Evolutionary conservation across 2,888 invertebrate species (phyloP).

Genomic region (Leucophenga montana): DNA sequence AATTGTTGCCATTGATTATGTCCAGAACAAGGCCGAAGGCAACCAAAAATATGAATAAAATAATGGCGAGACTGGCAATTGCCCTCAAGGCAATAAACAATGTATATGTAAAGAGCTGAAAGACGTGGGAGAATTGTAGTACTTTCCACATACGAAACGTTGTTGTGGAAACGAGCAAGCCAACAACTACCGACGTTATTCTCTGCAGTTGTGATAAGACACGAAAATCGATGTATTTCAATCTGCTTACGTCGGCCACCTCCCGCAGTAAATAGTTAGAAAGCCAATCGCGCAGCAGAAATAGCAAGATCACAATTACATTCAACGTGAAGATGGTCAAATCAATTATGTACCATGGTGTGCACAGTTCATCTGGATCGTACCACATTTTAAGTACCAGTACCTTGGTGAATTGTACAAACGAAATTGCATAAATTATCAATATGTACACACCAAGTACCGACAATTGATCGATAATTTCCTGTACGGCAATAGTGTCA

Average conservation of each 20-base stretch:
- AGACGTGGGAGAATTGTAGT: slow-evolving; percentile 58
- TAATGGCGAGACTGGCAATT: slow-evolving; percentile 42
- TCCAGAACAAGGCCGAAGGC: slow-evolving; percentile 48
- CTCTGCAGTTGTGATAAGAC: slow-evolving; percentile 49
- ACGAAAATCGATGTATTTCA: slow-evolving; percentile 60
- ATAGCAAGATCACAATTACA: slow-evolving; percentile 33
- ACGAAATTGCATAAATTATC: slow-evolving; percentile 49
- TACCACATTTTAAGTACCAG: slow-evolving; percentile 49
- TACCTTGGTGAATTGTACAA: slow-evolving; percentile 47
- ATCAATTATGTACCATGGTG: slow-evolving; percentile 58
- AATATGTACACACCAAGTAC: slow-evolving; percentile 41
- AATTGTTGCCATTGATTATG: slow-evolving; percentile 57
- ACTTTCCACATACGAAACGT: slow-evolving; percentile 61
- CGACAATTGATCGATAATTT: slow-evolving; percentile 50
- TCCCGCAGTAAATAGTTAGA: too few species aligned
- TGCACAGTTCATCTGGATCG: slow-evolving; percentile 33
- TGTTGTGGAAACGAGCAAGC: slow-evolving; percentile 51
- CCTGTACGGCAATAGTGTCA: slow-evolving; percentile 49
- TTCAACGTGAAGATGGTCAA: slow-evolving; percentile 49
- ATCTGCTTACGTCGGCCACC: slow-evolving; percentile 47
- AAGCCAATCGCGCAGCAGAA: slow-evolving; percentile 51
- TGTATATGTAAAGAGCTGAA: slow-evolving; percentile 55
- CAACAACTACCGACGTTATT: slow-evolving; percentile 43
- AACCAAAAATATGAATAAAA: slow-evolving; percentile 50
- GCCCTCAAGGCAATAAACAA: slow-evolving; percentile 42